Percentiles rank a stretch among this genome's conserved stretches.
phyloP scores from a whole-genome alignment of 1,140 invertebrate species.

The Popillia japonica region DNA sequence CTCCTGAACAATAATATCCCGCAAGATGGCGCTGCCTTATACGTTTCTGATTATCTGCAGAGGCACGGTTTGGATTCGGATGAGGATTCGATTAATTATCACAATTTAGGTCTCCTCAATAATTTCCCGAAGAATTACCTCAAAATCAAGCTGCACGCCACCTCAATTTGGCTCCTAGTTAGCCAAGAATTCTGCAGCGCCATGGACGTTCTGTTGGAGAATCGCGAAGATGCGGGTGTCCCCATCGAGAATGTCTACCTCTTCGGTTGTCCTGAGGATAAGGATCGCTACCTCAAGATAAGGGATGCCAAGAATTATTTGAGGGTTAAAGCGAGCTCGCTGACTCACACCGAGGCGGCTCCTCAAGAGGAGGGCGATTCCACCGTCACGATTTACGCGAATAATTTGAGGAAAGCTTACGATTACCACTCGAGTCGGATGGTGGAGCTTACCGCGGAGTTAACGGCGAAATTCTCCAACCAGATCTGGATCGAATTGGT shows the following conservation, averaged over 20 bases:
- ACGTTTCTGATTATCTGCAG: neutral
- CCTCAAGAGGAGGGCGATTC: neutral
- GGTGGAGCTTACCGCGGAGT: neutral
- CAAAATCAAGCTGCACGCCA: neutral
- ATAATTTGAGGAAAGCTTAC: neutral
- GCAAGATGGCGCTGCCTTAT: neutral
- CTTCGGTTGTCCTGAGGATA: neutral
- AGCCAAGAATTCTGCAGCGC: conserved; percentile 5
- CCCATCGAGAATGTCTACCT: neutral
- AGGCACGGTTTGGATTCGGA: neutral
- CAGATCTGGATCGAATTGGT: conserved; percentile 3
- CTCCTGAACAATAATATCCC: conserved; percentile 5
- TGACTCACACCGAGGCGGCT: neutral
- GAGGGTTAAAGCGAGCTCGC: neutral
- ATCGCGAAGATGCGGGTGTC: neutral
- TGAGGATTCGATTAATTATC: neutral
- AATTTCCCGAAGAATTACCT: conserved; percentile 7
- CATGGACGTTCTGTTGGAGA: neutral
- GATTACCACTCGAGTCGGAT: neutral
- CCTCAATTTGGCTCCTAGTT: neutral
- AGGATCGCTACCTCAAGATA: neutral
- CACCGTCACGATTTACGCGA: neutral
- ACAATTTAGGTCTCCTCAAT: neutral
- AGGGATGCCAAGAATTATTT: neutral
- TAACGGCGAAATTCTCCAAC: neutral